A percentile compares a stretch with the other conserved stretches of the same genome.
These are phyloP conservation scores for Polylopha cassiicola DNA, from an alignment of 2,888 invertebrate species.

Conservation along the genomic window DNA sequence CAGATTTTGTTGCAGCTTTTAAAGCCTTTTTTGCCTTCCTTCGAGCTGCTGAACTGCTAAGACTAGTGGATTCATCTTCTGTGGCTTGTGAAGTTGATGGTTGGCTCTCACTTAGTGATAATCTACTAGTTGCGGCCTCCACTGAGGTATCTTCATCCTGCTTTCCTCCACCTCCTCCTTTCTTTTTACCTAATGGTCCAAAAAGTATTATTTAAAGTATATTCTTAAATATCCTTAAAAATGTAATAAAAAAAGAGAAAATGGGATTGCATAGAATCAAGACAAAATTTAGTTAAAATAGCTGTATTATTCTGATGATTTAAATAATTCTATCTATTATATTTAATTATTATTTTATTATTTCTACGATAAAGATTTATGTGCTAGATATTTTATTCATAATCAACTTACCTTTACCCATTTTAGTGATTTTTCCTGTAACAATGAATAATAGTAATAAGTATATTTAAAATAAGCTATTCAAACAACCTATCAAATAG, in stretches of 20 bases:
- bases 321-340: no score
- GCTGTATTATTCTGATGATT: no score
- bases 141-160: slow-evolving; percentile 3
- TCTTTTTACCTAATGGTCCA: slow-evolving; percentile 13
- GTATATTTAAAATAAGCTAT: no score
- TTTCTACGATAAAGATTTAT: no score
- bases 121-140: slow-evolving; percentile 6
- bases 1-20: slow-evolving; percentile 12
- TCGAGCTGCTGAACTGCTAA: slow-evolving; percentile 10
- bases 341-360: no score
- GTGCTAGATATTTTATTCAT: no score
- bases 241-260: no score
- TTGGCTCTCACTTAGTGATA: slow-evolving; percentile 9
- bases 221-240: no score
- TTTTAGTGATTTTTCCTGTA: not conserved
- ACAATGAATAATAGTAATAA: slow-evolving; percentile 1
- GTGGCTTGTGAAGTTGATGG: slow-evolving; percentile 15
- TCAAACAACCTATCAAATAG: no score
- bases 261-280: no score
- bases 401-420: slow-evolving; percentile 7
- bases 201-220: no score
- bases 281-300: no score
- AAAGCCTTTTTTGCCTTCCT: slow-evolving; percentile 19
- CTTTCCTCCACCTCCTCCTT: slow-evolving; percentile 12
- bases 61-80: slow-evolving; percentile 2